phyloP scores from a whole-genome alignment of 2,113 vertebrate genomes.

The Oostethus manadensis region DNA sequence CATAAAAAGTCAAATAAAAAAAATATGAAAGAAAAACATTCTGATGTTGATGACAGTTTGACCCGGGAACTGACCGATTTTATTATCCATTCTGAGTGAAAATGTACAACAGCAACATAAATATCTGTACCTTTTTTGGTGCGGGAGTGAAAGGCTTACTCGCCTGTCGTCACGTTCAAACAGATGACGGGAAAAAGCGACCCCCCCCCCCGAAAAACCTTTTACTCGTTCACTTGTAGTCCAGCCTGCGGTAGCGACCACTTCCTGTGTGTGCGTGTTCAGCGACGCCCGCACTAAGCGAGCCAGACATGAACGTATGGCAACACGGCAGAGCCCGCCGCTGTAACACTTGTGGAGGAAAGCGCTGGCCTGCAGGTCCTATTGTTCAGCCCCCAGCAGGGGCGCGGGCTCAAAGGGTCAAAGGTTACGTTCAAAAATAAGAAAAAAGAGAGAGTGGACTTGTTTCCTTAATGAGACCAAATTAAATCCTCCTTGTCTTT shows the following conservation, averaged over 20 bases:
- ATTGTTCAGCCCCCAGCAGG: conserved; percentile 58
- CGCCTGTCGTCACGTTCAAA: not conserved
- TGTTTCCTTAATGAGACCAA: conserved; percentile 62
- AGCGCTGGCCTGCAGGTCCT: conserved; percentile 40
- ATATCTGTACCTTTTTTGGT: not conserved
- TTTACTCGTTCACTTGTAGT: not conserved
- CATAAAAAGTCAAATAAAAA: too few species aligned
- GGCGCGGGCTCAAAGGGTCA: conserved; percentile 32
- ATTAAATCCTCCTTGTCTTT: conserved; percentile 30
- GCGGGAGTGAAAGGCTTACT: too few species aligned
- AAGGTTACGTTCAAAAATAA: conserved; percentile 29
- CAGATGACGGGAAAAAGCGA: conserved; percentile 2
- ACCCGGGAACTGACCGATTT: not conserved
- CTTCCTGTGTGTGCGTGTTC: conserved; percentile 25
- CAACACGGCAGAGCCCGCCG: conserved; percentile 38
- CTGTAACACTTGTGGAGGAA: conserved; percentile 58
- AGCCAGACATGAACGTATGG: conserved; percentile 55
- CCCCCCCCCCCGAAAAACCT: not conserved
- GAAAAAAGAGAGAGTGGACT: conserved; percentile 29
- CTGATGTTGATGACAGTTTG: not conserved
- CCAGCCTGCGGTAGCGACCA: not conserved
- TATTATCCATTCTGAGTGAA: too few species aligned
- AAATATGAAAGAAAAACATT: too few species aligned
- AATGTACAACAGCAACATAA: too few species aligned
- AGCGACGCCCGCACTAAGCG: conserved; percentile 42